Base-by-base conservation (phyloP, 2,797 vertebrate genomes). In the Cuniculus paca region DNA sequence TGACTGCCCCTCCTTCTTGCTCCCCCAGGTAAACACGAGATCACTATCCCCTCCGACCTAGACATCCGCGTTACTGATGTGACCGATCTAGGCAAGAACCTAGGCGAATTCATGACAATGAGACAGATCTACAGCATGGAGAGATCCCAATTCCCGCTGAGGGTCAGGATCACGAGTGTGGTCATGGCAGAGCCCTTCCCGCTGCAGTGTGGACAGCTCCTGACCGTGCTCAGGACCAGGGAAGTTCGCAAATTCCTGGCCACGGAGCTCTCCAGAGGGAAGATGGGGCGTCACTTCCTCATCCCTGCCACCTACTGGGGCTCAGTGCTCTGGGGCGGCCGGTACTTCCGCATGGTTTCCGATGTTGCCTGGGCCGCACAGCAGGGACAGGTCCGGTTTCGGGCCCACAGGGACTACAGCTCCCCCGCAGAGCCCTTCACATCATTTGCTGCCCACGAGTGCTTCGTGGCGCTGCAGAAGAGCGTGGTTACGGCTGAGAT, bases 261-360 rank as follows among this genome's bases (percentile, higher is more conserved):
- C 83, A 9, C 81, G 0, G 34, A 97, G 63, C n/a, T 89, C 95
- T 96, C 68, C 81, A 36, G 82, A 96, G 68, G 63, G 20, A 20
- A 34, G 0, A 17, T 4, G 45, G n/a, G 92, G 65, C 9, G 0
- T 14, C 50, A 52, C 65, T 42, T 89, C 34, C 39, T 97, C 74
- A 13, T 89, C 58, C 70, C 68, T 0, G 28, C 20, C 24, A 89
- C 52, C 26, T 4, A 79, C 26, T 9, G 20, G 14, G 31, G 50
- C 31, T 31, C 61, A 54, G 24, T 50, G 79, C 16, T 72, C 42
- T 54, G 42, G 0, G 88, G 34, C 24, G 24, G 72, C 10, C 13
- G 34, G 22, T 50, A 56, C 31, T 96, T 93, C 39, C 50, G n/a
- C 14, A 28, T 7, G 0, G 39, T 72, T 48, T 94, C 77, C 50